These are phyloP conservation scores for Osmoderma eremita DNA, from an alignment of 2,888 invertebrate species.

Conservation along the genomic window DNA sequence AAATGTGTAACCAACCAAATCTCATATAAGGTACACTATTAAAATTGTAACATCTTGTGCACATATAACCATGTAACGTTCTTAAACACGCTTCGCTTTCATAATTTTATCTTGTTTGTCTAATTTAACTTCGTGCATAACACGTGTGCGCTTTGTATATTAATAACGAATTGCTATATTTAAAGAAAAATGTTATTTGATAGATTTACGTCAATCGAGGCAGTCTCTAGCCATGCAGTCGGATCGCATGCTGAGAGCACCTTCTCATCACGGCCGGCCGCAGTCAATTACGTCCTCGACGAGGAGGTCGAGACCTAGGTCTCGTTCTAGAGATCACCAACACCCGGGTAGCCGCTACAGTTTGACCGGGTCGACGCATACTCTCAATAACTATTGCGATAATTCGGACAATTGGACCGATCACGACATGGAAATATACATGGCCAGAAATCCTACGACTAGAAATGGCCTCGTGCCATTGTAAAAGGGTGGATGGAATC, in stretches of 20 bases:
- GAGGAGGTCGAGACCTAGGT: slow-evolving; percentile 69
- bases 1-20: no score
- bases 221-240: slow-evolving; percentile 86
- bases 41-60: no score
- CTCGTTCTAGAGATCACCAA: slow-evolving; percentile 80
- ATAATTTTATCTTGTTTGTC: no score
- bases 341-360: slow-evolving; percentile 80
- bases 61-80: background rate
- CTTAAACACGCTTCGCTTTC: no score
- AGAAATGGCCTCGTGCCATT: slow-evolving; percentile 86
- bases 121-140: no score
- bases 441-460: slow-evolving; percentile 90
- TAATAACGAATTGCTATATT: background rate
- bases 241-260: slow-evolving; percentile 80
- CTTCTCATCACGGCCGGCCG: slow-evolving; percentile 67
- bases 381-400: slow-evolving; percentile 86
- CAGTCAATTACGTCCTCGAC: slow-evolving; percentile 65
- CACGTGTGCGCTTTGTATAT: no score
- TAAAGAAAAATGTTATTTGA: slow-evolving; percentile 49
- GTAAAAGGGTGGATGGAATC: slow-evolving; percentile 57
- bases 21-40: no score
- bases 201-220: slow-evolving; percentile 86
- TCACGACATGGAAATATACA: slow-evolving; percentile 95
- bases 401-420: slow-evolving; percentile 95
- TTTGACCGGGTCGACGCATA: slow-evolving; percentile 82